Percentiles rank a stretch among this genome's conserved stretches.
Evolutionary conservation across 2,113 vertebrate genomes (phyloP).

Genomic region (Monopterus albus): DNA sequence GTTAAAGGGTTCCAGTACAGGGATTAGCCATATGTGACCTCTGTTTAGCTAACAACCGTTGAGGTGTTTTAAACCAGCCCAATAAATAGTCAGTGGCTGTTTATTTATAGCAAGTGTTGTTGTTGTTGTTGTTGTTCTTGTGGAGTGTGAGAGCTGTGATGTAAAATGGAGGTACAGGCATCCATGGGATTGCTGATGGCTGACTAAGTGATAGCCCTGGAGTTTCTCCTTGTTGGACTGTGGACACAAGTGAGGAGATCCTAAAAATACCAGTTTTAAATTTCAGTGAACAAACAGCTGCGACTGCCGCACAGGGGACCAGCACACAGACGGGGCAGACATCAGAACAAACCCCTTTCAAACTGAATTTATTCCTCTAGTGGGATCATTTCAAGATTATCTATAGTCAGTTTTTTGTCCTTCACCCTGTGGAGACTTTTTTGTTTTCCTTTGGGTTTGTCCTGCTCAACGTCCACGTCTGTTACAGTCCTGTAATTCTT

Average conservation of each 20-base stretch:
- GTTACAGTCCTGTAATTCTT: too few relatives aligned
- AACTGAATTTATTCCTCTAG: too few relatives aligned
- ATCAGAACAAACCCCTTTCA: too few relatives aligned
- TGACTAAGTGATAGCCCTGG: conserved; percentile 54
- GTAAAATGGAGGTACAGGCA: conserved; percentile 43
- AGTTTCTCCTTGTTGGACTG: conserved; percentile 38
- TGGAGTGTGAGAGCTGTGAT: conserved; percentile 25
- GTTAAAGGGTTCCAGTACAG: too few relatives aligned
- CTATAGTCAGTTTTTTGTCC: too few relatives aligned
- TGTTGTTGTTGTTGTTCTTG: not conserved
- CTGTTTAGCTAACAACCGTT: not conserved
- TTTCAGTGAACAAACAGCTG: conserved; percentile 68
- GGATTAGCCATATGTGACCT: not conserved
- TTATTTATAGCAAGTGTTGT: conserved; percentile 21
- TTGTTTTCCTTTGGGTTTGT: too few relatives aligned
- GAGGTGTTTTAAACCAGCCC: not conserved
- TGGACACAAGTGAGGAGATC: conserved; percentile 64
- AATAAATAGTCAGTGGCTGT: not conserved
- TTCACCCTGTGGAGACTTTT: too few relatives aligned
- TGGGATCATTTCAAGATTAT: too few relatives aligned
- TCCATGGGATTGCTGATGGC: conserved; percentile 41
- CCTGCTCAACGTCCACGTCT: too few relatives aligned
- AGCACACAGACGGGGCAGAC: not conserved
- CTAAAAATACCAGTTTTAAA: conserved; percentile 74
- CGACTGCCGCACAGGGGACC: conserved; percentile 7